These are phyloP conservation scores for Exephanes ischioxanthus DNA, from an alignment of 2,888 invertebrate species.

Conservation along the genomic window DNA sequence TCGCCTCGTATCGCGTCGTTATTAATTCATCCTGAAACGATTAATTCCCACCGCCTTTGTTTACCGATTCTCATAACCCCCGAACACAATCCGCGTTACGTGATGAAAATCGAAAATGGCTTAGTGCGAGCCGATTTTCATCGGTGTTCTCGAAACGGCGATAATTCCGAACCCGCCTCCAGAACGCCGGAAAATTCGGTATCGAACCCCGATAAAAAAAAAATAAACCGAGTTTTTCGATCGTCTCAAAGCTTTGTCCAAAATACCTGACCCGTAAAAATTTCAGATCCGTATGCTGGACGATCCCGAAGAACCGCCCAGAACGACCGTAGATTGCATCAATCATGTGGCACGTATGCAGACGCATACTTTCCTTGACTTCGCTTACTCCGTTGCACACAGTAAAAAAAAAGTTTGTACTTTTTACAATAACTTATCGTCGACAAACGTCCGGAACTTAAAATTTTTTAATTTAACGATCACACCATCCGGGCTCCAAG, in stretches of 20 bases:
- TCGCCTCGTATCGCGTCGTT: constrained; percentile 21
- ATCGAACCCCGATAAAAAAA: neutral
- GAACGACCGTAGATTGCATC: too few relatives aligned
- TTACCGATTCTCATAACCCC: constrained; percentile 26
- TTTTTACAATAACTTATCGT: too few relatives aligned
- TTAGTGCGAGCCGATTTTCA: constrained; percentile 29
- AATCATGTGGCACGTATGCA: too few relatives aligned
- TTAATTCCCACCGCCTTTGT: constrained; percentile 40
- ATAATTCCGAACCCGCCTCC: neutral
- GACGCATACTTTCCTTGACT: neutral
- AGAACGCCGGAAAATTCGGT: neutral
- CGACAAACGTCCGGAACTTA: too few relatives aligned
- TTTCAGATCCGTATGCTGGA: neutral
- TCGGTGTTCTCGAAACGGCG: neutral
- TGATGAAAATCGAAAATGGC: constrained; percentile 48
- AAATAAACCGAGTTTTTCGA: neutral
- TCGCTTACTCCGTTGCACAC: too few relatives aligned
- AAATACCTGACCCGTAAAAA: neutral
- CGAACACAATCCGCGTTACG: constrained; percentile 47
- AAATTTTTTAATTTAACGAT: too few relatives aligned
- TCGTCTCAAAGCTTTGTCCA: neutral
- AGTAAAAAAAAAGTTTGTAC: too few relatives aligned
- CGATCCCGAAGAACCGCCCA: neutral
- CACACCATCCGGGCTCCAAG: too few relatives aligned
- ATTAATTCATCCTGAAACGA: constrained; percentile 58